Evolutionary conservation across 2,888 invertebrate species (phyloP), one percentile per base, ranked within the genome.

Genomic region (Pyrgus malvae): DNA sequence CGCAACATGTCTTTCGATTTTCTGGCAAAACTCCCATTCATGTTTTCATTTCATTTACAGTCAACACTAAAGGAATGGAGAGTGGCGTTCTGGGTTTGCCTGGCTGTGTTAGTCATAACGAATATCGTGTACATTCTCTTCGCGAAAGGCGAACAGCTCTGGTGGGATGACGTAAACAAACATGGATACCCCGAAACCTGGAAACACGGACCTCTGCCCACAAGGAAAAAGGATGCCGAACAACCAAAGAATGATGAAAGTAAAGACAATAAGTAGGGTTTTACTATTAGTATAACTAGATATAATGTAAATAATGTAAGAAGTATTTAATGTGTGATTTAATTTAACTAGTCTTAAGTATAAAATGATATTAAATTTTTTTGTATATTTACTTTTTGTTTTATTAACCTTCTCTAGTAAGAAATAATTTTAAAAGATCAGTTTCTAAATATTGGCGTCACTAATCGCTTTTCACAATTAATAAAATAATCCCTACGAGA

Each of bases 51-150:
- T 68, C 56, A 55, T 69, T 75, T 68, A 41, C 76, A 93, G 93
- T 91, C 93, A 41, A 90, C 92, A 0, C 67, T 94, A 5, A 75
- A 78, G 14, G 92, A 96, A 83, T 97, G 97, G 97, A 91, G 94
- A 14, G 68, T 91, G 0, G 96, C 96, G 0, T 96, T 96, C 76
- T 96, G 96, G 95, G 93, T 96, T 27, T 93, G 95, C 35, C 91
- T 95, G 5, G 93, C 72, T 0, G 92, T 96, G 2, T 91, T 96
- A 57, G 77, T 92, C 0, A 57, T 92, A 0, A 94, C 95, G 1
- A 95, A 95, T 68, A 31, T 94, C 0, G 69, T 95, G 6, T 97
- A 94, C 76, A 66, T 94, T 2, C 48, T 94, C 3, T 95, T 92
- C 72, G 95, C 94, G 0, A 93, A 94, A 60, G 96, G 94, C 0